Evolutionary conservation across 64 coral and sea anemone species (phyloP).

Genomic region (Montipora foliosa): DNA sequence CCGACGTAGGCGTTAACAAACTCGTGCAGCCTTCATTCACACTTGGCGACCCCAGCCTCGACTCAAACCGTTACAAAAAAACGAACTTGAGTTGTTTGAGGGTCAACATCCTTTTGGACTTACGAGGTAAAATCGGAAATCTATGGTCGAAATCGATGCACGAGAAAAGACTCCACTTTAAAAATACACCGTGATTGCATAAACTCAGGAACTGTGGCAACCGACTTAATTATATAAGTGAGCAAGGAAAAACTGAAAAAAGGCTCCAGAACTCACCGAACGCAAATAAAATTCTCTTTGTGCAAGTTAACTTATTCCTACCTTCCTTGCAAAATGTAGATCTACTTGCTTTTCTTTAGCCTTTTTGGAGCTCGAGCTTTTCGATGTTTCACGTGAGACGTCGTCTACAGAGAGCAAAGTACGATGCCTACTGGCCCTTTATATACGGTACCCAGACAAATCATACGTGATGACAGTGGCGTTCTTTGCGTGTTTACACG

Average conservation of each 20-base stretch:
- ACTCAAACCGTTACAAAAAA: neutral
- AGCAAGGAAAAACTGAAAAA: neutral
- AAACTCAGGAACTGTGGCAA: too few species aligned
- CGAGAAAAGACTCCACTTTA: too few species aligned
- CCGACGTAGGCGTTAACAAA: too few species aligned
- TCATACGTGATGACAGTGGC: neutral
- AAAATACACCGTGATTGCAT: too few species aligned
- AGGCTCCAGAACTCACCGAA: too few species aligned
- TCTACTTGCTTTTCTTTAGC: neutral
- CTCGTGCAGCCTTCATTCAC: too few species aligned
- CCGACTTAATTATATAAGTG: neutral
- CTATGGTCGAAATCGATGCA: neutral
- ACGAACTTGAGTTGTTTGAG: neutral
- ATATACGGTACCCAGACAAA: neutral
- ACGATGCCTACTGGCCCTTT: neutral
- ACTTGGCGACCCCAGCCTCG: too few species aligned
- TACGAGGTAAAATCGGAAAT: neutral
- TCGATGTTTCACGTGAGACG: neutral
- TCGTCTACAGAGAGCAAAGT: neutral
- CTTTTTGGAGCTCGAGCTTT: neutral
- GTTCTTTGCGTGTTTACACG: neutral
- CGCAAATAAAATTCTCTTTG: too few species aligned
- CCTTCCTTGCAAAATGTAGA: neutral
- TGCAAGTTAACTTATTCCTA: neutral
- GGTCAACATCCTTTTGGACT: neutral